phyloP scores from a whole-genome alignment of 2,888 invertebrate genomes.

The Synergus gifuensis region DNA sequence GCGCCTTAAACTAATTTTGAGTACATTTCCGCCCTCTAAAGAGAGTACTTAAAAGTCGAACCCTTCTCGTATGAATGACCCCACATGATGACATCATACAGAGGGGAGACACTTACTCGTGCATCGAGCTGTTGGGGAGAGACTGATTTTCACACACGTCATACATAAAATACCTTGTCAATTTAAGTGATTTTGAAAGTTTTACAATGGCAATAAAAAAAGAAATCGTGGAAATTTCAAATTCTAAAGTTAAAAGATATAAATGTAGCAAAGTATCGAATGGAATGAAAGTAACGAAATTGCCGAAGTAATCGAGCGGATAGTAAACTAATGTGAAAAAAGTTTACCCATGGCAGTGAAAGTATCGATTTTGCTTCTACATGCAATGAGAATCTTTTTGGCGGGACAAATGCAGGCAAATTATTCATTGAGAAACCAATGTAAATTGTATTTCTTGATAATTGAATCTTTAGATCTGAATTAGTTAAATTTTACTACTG shows the following conservation, averaged over 20 bases:
- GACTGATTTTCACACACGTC: slow-evolving; percentile 36
- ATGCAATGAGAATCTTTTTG: slow-evolving; percentile 4
- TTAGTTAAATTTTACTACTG: no score
- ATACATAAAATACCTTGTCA: neutral
- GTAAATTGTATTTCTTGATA: neutral
- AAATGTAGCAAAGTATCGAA: neutral
- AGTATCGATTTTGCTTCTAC: slow-evolving; percentile 20
- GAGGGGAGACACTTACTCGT: slow-evolving; percentile 50
- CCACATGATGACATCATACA: slow-evolving; percentile 52
- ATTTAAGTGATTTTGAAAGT: neutral
- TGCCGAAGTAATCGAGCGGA: slow-evolving; percentile 20
- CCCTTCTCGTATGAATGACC: slow-evolving; percentile 46
- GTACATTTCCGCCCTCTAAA: slow-evolving; percentile 51
- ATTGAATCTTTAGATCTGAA: no score
- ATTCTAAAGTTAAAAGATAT: neutral
- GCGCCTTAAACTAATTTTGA: slow-evolving; percentile 48
- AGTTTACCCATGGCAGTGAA: neutral
- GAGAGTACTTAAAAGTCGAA: slow-evolving; percentile 46
- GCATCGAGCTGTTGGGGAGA: slow-evolving; percentile 45
- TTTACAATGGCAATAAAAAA: no score
- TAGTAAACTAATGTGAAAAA: slow-evolving; percentile 2
- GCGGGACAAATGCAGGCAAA: neutral
- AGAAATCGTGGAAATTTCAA: neutral
- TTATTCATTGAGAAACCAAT: neutral
- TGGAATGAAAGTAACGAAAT: slow-evolving; percentile 1